Conservation (phyloP, 2,888 invertebrate genomes). For the Sarcophaga rosellei region DNA sequence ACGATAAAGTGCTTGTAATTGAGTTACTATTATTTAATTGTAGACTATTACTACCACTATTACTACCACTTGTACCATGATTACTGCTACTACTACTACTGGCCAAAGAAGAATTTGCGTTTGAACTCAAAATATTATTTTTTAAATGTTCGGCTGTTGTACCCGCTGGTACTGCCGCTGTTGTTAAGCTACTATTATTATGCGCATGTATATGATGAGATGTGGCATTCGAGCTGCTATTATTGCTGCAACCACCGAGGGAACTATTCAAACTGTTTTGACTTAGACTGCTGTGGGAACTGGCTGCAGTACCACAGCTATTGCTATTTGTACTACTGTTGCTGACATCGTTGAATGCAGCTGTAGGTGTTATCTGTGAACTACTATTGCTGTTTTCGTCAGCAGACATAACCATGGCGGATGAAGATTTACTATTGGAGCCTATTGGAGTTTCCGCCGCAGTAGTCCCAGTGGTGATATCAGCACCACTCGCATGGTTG, state of each 20-base stretch:
- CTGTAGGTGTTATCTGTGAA: conserved; percentile 74
- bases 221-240: conserved; percentile 60
- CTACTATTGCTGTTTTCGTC: conserved; percentile 76
- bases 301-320: conserved; percentile 77
- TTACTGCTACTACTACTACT: conserved; percentile 65
- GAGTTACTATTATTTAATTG: conserved; percentile 57
- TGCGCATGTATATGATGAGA: conserved; percentile 49
- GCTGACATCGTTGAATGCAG: conserved; percentile 78
- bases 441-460: conserved; percentile 37
- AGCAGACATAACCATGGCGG: conserved; percentile 58
- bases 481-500: conserved; percentile 42
- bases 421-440: conserved; percentile 46
- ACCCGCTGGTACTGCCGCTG: conserved; percentile 44
- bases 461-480: conserved; percentile 47
- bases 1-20: conserved; percentile 61
- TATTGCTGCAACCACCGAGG: conserved; percentile 71
- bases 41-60: conserved; percentile 70
- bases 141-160: conserved; percentile 69
- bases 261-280: conserved; percentile 74
- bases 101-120: conserved; percentile 70
- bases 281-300: conserved; percentile 73
- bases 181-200: conserved; percentile 66
- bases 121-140: conserved; percentile 67
- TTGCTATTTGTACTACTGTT: conserved; percentile 80
- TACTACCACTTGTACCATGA: conserved; percentile 67